A percentile compares a stretch with the other conserved stretches of the same genome.
Conservation (phyloP, 2,888 invertebrate species). For the Cistogaster globosa region DNA sequence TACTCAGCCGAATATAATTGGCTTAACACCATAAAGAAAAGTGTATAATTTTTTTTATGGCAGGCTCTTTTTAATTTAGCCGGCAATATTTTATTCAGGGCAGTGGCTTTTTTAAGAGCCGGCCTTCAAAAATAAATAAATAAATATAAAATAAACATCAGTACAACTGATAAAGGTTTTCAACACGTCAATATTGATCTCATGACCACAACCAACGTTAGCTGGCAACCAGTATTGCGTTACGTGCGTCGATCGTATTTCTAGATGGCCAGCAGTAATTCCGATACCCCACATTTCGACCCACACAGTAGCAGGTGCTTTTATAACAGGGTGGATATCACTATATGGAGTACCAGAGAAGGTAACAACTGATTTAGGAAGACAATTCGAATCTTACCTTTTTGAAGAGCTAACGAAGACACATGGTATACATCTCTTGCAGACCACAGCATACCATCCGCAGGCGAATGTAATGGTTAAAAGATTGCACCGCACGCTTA, state of each 20-base stretch:
- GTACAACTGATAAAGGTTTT: too few species aligned
- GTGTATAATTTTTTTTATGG: too few species aligned
- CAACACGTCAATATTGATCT: constrained; percentile 81
- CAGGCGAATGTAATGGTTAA: too few species aligned
- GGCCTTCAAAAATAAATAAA: too few species aligned
- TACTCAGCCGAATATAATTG: too few species aligned
- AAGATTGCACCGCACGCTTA: too few species aligned
- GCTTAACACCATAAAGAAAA: too few species aligned
- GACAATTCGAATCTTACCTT: constrained; percentile 64
- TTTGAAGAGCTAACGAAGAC: constrained; percentile 56
- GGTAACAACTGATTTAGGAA: constrained; percentile 62
- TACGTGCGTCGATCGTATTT: constrained; percentile 62
- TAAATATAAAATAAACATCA: too few species aligned
- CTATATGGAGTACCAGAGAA: constrained; percentile 60
- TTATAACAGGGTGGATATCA: constrained; percentile 36
- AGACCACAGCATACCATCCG: constrained; percentile 55
- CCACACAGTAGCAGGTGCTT: not conserved
- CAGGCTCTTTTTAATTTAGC: too few species aligned
- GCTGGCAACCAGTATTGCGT: constrained; percentile 77
- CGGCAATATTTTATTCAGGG: too few species aligned
- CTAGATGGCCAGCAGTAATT: constrained; percentile 24
- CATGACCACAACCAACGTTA: constrained; percentile 71
- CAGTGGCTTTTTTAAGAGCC: too few species aligned
- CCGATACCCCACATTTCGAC: not conserved
- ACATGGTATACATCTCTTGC: constrained; percentile 35